Conservation (phyloP, 2,113 vertebrate species). For the Platysteira castanea region DNA sequence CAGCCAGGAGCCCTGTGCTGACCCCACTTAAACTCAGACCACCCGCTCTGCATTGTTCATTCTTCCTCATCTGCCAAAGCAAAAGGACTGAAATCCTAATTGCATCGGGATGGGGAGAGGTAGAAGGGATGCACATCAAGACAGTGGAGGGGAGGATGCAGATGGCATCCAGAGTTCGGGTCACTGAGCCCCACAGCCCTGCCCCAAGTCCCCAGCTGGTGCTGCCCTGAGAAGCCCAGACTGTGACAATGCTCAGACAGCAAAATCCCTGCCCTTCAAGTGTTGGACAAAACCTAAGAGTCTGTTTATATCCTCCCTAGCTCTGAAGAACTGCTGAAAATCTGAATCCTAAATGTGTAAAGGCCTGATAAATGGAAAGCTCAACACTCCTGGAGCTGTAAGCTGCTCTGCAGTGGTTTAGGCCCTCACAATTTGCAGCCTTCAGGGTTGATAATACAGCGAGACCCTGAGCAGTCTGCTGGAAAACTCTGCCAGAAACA, state of each 20-base stretch:
- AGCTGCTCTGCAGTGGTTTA: conserved; percentile 33
- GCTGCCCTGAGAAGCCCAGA: not conserved
- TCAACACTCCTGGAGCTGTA: not conserved
- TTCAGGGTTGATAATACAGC: not conserved
- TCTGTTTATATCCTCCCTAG: not conserved
- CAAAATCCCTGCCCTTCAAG: not conserved
- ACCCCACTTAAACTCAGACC: not conserved
- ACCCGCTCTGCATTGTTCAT: accelerated
- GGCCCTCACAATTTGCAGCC: not conserved
- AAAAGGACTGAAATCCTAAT: not conserved
- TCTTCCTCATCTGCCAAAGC: not conserved
- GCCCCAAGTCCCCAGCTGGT: not conserved
- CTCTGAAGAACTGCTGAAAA: conserved; percentile 1
- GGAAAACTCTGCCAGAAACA: not conserved
- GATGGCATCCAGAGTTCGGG: not conserved
- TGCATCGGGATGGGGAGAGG: accelerated
- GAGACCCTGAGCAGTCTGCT: not conserved
- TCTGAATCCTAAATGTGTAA: conserved; percentile 24
- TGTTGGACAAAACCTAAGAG: not conserved
- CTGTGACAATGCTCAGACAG: not conserved
- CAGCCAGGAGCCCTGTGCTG: not conserved
- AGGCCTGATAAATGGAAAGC: conserved; percentile 31
- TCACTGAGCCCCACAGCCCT: not conserved
- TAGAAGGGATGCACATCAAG: accelerated
- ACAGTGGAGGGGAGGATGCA: not conserved